A percentile compares a stretch with the other conserved stretches of the same genome.
Conservation (phyloP, 2,797 vertebrate species). For the Enteromius trimaculatus region DNA sequence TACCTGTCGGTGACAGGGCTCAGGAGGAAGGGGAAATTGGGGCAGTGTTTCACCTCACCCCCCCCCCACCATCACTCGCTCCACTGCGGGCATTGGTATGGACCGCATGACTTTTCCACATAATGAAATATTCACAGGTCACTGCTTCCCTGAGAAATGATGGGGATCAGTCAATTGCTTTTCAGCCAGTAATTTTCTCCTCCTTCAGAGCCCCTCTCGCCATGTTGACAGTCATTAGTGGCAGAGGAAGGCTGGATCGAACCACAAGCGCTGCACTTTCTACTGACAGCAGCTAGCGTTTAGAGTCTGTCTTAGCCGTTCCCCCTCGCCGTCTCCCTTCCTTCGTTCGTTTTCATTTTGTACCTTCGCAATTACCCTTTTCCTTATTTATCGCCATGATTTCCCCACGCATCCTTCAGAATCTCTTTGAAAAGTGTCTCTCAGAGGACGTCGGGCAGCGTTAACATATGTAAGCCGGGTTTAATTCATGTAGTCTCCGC, state of each 20-base stretch:
- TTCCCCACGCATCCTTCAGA: slow-evolving; percentile 56
- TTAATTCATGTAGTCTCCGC: slow-evolving; percentile 49
- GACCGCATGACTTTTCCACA: slow-evolving; percentile 83
- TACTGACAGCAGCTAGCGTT: slow-evolving; percentile 58
- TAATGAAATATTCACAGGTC: slow-evolving; percentile 99
- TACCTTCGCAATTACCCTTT: slow-evolving; percentile 52
- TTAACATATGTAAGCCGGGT: slow-evolving; percentile 58
- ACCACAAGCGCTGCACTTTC: slow-evolving; percentile 62
- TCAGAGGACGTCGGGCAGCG: slow-evolving; percentile 8
- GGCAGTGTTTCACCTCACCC: slow-evolving; percentile 46
- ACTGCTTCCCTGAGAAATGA: slow-evolving; percentile 94
- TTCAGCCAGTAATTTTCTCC: slow-evolving; percentile 84
- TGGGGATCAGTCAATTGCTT: slow-evolving; percentile 92
- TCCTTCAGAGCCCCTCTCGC: slow-evolving; percentile 77
- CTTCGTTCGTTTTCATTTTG: slow-evolving; percentile 54
- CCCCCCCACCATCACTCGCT: slow-evolving; percentile 51
- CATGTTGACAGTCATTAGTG: slow-evolving; percentile 81
- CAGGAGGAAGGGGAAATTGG: slow-evolving; percentile 50
- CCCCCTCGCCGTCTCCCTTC: slow-evolving; percentile 53
- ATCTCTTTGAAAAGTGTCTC: slow-evolving; percentile 58
- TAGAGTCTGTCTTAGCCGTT: slow-evolving; percentile 58
- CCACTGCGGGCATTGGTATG: slow-evolving; percentile 82
- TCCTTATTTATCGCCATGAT: slow-evolving; percentile 55
- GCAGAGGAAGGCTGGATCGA: slow-evolving; percentile 71
- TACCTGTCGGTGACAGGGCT: slow-evolving; percentile 55